phyloP scores from a whole-genome alignment of 2,888 invertebrate genomes.

The Drosophila infuscata region DNA sequence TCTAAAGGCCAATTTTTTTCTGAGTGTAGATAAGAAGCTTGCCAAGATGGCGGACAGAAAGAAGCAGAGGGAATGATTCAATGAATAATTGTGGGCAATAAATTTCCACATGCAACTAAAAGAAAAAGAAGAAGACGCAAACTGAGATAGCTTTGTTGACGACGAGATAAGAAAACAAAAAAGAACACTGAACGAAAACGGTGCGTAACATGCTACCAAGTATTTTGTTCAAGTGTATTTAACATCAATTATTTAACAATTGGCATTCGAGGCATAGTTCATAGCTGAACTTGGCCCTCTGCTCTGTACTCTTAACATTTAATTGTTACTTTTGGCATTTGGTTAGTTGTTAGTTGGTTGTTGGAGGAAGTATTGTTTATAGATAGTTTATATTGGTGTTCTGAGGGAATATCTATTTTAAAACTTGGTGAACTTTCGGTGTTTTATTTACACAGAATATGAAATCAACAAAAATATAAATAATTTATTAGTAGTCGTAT shows the following conservation, averaged over 20 bases:
- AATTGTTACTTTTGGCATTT: background rate
- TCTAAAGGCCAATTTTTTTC: background rate
- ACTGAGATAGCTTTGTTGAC: constrained; percentile 13
- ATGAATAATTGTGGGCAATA: constrained; percentile 63
- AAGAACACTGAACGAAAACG: background rate
- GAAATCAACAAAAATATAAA: background rate
- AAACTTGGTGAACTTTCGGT: background rate
- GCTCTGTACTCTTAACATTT: background rate
- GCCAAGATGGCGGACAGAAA: constrained; percentile 2
- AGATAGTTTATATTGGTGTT: too few species aligned
- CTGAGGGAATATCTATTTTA: too few species aligned
- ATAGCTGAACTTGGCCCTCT: background rate
- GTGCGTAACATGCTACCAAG: background rate
- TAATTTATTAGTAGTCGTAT: background rate
- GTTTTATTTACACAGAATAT: too few species aligned
- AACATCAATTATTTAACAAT: background rate
- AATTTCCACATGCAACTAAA: constrained; percentile 43
- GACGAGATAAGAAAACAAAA: background rate
- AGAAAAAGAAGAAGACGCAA: background rate
- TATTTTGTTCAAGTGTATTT: background rate
- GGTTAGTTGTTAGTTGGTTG: background rate
- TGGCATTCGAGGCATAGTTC: background rate
- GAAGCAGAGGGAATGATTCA: constrained; percentile 32
- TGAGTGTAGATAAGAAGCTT: constrained; percentile 20
- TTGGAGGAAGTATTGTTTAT: too few species aligned